Evolutionary conservation across 2,888 invertebrate genomes (phyloP), one percentile per base, ranked within the genome.

Genomic region (Terebella lapidaria): DNA sequence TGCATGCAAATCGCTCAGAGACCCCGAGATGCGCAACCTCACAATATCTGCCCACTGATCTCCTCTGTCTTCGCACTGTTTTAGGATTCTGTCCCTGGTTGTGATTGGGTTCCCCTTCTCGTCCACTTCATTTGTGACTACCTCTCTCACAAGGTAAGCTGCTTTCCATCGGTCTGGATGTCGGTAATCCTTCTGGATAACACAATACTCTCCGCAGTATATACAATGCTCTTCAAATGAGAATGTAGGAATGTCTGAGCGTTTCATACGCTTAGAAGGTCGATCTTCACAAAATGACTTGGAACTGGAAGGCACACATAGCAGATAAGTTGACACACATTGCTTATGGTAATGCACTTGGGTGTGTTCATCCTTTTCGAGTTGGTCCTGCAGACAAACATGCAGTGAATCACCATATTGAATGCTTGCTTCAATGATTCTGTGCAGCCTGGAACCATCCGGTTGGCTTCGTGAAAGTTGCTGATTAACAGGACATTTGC

Each of bases 371-470:
- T 49, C n/a, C n/a, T 10, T 15, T 10, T 35, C 24, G 5, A 49
- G 15, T 49, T 49, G 49, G 18, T 49, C 49, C 10, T 49, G 15
- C 49, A 49, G 22, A 49, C 22, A 5, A 10, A 49, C 49, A 49
- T 20, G 42, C 15, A 49, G 24, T 10, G 24, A 49, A 22, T 49
- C 10, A 10, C 22, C 49, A 49, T 20, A 49, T 24, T 49, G 49
- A 49, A 49, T 49, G 49, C 49, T 49, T 15, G 49, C 49, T n/a
- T 10, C 49, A 49, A n/a, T 49, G 49, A 49, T 49, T 15, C 24
- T 49, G 49, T 22, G 49, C 49, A 49, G 49, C 24, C 49, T 49
- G 5, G 49, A 15, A n/a, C 49, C 49, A 49, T 49, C 49, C 10
- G 49, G 49, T 22, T 49, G 49, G 24, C 49, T 49, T 49, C 24